Percentiles rank a stretch among this genome's conserved stretches.
phyloP scores from a whole-genome alignment of 1,140 invertebrate species.

The Pemphigus obesinymphae region DNA sequence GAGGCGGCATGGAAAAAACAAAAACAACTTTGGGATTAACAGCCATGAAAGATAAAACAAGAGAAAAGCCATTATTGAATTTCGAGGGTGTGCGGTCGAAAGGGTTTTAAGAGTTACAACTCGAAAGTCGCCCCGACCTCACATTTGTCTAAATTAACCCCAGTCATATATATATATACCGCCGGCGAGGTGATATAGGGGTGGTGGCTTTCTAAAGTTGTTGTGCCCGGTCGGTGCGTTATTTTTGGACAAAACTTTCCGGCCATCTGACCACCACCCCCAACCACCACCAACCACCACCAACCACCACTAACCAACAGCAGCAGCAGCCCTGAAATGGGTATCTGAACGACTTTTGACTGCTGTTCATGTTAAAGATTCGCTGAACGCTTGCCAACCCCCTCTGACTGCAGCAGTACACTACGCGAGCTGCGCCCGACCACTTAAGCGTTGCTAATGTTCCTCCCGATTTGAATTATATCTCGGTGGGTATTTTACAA shows the following conservation, averaged over 20 bases:
- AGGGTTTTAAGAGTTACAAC: conserved; percentile 39
- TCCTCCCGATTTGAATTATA: background rate
- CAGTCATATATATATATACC: no score
- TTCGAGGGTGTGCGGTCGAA: conserved; percentile 23
- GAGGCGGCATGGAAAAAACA: conserved; percentile 4
- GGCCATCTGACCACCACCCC: conserved; percentile 25
- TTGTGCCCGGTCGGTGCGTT: background rate
- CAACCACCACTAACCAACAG: background rate
- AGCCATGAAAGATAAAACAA: conserved; percentile 22
- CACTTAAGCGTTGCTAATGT: conserved; percentile 28
- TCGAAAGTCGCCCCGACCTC: conserved; percentile 13
- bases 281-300: background rate
- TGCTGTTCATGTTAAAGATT: conserved; percentile 26
- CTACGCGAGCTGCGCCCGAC: background rate
- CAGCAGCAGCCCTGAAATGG: conserved; percentile 12
- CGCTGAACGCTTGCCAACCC: conserved; percentile 29
- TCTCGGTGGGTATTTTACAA: conserved; percentile 20
- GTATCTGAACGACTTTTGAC: conserved; percentile 37
- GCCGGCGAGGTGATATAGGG: background rate
- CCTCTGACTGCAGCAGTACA: background rate
- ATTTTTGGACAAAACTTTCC: conserved; percentile 39
- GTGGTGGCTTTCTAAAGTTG: background rate
- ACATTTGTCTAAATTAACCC: conserved; percentile 39
- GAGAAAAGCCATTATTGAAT: conserved; percentile 41
- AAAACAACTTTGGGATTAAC: conserved; percentile 36